A percentile compares a stretch with the other conserved stretches of the same genome.
These are phyloP conservation scores for Cheiracanthium punctorium DNA, from an alignment of 2,888 invertebrate species.

Conservation along the genomic window DNA sequence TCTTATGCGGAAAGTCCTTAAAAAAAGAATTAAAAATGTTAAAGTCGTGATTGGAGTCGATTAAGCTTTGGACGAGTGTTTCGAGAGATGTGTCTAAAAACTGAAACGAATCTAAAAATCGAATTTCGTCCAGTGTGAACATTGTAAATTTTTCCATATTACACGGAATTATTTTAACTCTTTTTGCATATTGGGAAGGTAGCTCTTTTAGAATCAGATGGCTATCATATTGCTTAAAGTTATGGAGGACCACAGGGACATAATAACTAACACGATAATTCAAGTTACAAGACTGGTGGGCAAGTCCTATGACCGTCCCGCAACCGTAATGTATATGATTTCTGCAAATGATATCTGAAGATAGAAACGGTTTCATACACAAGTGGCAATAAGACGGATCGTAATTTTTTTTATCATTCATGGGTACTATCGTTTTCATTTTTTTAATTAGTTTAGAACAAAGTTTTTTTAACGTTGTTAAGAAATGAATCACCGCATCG, in stretches of 20 bases:
- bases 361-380: conserved; percentile 12
- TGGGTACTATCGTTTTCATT: background rate
- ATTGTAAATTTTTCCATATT: conserved; percentile 21
- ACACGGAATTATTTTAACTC: background rate
- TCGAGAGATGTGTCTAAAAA: conserved; percentile 14
- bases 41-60: background rate
- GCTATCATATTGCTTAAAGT: background rate
- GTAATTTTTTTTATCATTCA: background rate
- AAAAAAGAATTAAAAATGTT: conserved; percentile 13
- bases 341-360: background rate
- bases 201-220: conserved; percentile 9
- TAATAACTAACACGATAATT: conserved; percentile 1
- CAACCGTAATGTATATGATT: background rate
- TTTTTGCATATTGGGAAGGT: background rate
- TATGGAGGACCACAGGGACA: conserved; percentile 5
- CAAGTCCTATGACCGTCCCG: background rate
- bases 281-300: conserved; percentile 8
- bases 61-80: conserved; percentile 17
- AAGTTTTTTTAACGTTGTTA: background rate
- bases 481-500: background rate
- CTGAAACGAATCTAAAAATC: conserved; percentile 20
- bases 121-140: background rate
- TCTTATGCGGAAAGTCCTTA: background rate
- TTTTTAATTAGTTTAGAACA: background rate
- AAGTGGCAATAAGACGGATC: background rate